A percentile compares a stretch with the other conserved stretches of the same genome.
These are phyloP conservation scores for Mesoclemmys tuberculata DNA, from an alignment of 2,113 vertebrate species.

Conservation along the genomic window DNA sequence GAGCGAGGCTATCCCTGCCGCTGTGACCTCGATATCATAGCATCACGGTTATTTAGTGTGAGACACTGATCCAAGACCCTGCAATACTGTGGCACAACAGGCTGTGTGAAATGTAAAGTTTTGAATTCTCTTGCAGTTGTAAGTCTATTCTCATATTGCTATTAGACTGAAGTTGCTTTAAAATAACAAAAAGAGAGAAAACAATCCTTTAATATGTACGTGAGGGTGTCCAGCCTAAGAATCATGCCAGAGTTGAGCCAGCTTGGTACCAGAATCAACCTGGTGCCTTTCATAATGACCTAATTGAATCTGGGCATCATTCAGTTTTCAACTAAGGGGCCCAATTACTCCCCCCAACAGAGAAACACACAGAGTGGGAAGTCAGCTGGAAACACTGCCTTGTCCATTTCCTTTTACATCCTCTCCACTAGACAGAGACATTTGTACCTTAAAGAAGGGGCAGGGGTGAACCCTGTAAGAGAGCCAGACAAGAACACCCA, in stretches of 20 bases:
- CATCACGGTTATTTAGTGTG: background rate
- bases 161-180: background rate
- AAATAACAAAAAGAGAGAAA: background rate
- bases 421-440: background rate
- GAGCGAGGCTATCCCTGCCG: background rate
- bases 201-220: background rate
- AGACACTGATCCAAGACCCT: background rate
- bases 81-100: background rate
- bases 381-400: conserved; percentile 28
- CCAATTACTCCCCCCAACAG: conserved; percentile 23
- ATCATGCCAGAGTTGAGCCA: background rate
- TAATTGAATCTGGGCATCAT: conserved; percentile 54
- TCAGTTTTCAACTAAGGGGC: conserved; percentile 61
- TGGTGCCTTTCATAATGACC: conserved; percentile 37
- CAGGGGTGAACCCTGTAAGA: background rate
- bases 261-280: background rate
- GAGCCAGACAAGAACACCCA: background rate
- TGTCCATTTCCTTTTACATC: background rate
- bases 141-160: background rate
- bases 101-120: background rate
- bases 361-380: conserved; percentile 64
- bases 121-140: background rate
- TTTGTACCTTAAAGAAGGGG: background rate
- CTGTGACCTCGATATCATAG: background rate
- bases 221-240: background rate